Conservation (phyloP, 2,113 vertebrate species). For the Centrocercus urophasianus region DNA sequence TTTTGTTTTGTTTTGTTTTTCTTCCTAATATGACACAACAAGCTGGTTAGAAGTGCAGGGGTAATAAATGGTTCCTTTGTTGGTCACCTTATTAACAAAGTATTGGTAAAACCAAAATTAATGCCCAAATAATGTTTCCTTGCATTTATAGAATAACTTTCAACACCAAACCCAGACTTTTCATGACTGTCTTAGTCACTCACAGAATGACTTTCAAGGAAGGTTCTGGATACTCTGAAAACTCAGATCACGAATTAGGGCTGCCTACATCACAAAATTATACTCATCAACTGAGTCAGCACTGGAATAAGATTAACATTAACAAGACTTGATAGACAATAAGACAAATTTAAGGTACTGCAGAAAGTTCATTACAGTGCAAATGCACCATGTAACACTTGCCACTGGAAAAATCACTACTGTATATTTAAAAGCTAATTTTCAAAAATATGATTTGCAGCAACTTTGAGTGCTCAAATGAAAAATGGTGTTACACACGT, state of each 20-base stretch:
- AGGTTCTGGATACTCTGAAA: constrained; percentile 41
- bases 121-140: not conserved
- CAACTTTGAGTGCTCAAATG: not conserved
- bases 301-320: constrained; percentile 24
- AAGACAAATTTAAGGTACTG: constrained; percentile 21
- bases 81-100: not conserved
- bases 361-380: not conserved
- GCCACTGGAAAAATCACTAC: constrained; percentile 11
- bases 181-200: not conserved
- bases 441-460: not conserved
- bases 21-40: not conserved
- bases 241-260: constrained; percentile 1
- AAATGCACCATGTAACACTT: not conserved
- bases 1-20: not conserved
- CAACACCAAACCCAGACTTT: not conserved
- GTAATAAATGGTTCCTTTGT: not conserved
- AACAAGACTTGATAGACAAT: constrained; percentile 30
- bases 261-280: constrained; percentile 44
- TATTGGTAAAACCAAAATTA: not conserved
- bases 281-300: constrained; percentile 59
- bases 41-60: not conserved
- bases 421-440: constrained; percentile 11
- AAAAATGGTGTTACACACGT: constrained; percentile 21
- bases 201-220: constrained; percentile 28
- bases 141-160: not conserved